Base-by-base conservation (phyloP, 2,113 vertebrate genomes). In the Lamprotornis superbus region DNA sequence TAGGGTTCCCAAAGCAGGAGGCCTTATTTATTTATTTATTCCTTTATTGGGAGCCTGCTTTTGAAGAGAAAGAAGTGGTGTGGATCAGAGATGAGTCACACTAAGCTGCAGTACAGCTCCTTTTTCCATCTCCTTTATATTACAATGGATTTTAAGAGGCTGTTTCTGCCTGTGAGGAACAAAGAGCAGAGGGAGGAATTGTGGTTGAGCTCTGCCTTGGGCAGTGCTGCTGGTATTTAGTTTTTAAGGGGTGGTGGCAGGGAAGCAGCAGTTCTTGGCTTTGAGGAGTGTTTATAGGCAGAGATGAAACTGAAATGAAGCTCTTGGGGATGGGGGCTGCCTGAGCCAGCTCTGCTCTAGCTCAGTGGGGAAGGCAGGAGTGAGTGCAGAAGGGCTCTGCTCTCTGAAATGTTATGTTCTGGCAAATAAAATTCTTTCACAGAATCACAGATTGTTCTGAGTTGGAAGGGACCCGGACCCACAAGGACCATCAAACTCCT, bases 71-170 rank as follows among this genome's bases (percentile, higher is more conserved):
- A 70, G 42, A 67, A 94, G 61, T 31, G 21, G 8, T 24, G 14
- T 73, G 90, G 69, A 79, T 85, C 70, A 88, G 88, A 89, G 39
- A 63, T 87, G 90, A 95, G 57, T 90, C 95, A 94, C 25, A 1
- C 21, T 31, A 35, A 75, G 40, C 30, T 31, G 44, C 19, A 89
- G 44, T 82, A 89, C 57, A 69, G 70, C 35, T 94, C 22, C 37
- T 95, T 67, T 85, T 40, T 17, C 64, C 21, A 19, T 49, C 53
- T 76, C 33, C 40, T 57, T 85, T 46, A 12, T 5, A 19, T 75
- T 81, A 42, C 0, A 4, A 15, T n/a, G 40, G 44, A 67, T 44
- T 80, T 90, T 37, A 67, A 89, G 88, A 94, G 67, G 37, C 65
- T 90, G n/a, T 80, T 91, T 84, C 50, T 56, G 47, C 46, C 78